Percentiles rank a stretch among this genome's conserved stretches.
phyloP scores from a whole-genome alignment of 2,888 invertebrate genomes.

The Epiblema foenella region DNA sequence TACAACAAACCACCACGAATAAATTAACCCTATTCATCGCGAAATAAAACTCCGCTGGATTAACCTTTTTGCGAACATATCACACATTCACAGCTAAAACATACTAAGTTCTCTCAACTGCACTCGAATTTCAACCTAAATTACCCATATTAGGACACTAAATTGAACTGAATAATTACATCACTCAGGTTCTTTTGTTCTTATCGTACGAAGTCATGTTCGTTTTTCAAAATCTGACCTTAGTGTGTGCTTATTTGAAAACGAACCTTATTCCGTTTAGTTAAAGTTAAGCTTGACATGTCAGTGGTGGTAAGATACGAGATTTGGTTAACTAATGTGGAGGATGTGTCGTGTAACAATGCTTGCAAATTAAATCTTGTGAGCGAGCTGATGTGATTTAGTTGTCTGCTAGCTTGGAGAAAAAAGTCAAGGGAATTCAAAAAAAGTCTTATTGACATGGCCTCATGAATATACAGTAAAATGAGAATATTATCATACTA shows the following conservation, averaged over 20 bases:
- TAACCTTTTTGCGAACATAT: slow-evolving; percentile 46
- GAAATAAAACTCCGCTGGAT: slow-evolving; percentile 60
- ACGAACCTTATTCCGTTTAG: not conserved
- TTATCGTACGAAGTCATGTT: not conserved
- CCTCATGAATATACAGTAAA: slow-evolving; percentile 16
- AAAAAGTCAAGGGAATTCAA: not conserved
- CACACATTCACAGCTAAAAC: slow-evolving; percentile 2
- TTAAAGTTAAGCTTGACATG: not conserved
- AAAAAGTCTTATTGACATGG: slow-evolving; percentile 10
- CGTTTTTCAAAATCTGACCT: not conserved
- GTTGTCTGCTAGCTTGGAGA: slow-evolving; percentile 20
- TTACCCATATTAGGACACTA: not conserved
- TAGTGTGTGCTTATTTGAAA: not conserved
- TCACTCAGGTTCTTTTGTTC: not conserved
- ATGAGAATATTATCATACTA: not conserved
- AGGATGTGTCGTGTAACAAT: slow-evolving; percentile 66
- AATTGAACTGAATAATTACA: not conserved
- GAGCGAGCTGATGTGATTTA: slow-evolving; percentile 46
- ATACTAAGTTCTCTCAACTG: not conserved
- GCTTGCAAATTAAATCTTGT: slow-evolving; percentile 63
- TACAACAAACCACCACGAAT: slow-evolving; percentile 47
- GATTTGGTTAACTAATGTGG: slow-evolving; percentile 5
- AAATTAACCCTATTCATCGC: slow-evolving; percentile 64
- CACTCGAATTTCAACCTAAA: slow-evolving; percentile 11
- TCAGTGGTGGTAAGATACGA: not conserved